These are phyloP conservation scores for Ochlodes sylvanus DNA, from an alignment of 2,888 invertebrate genomes.

Conservation along the genomic window DNA sequence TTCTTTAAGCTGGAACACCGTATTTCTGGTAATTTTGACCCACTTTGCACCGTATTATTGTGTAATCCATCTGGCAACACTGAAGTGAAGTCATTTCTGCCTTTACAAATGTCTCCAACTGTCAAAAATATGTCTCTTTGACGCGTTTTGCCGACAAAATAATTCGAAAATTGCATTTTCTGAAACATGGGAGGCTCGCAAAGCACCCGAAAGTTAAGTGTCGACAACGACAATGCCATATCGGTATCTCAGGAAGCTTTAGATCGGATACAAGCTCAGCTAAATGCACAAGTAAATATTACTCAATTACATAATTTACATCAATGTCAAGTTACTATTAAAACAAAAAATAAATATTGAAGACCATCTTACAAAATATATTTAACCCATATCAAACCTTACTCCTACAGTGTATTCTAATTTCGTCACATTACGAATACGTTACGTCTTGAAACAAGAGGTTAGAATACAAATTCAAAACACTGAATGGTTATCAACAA, in stretches of 20 bases:
- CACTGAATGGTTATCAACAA: no score
- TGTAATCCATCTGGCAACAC: no score
- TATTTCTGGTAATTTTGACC: no score
- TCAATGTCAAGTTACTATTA: constrained; percentile 73
- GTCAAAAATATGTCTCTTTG: constrained; percentile 71
- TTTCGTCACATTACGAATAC: background rate
- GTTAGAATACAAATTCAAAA: background rate
- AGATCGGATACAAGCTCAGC: constrained; percentile 77
- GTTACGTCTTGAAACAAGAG: background rate
- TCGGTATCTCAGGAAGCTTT: constrained; percentile 80
- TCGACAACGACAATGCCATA: constrained; percentile 80
- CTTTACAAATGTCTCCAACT: background rate
- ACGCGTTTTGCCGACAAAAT: constrained; percentile 72
- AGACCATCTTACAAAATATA: background rate
- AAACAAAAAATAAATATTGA: constrained; percentile 47
- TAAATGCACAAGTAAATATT: constrained; percentile 74
- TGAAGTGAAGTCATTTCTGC: no score
- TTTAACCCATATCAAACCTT: background rate
- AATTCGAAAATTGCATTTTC: constrained; percentile 63
- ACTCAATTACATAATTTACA: constrained; percentile 79
- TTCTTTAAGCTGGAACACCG: no score
- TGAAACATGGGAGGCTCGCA: constrained; percentile 85
- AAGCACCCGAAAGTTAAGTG: constrained; percentile 81
- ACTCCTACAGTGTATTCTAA: background rate
- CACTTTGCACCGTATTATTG: no score